These are phyloP conservation scores for Macrobrachium rosenbergii DNA, from an alignment of 1,140 invertebrate genomes.

Conservation along the genomic window DNA sequence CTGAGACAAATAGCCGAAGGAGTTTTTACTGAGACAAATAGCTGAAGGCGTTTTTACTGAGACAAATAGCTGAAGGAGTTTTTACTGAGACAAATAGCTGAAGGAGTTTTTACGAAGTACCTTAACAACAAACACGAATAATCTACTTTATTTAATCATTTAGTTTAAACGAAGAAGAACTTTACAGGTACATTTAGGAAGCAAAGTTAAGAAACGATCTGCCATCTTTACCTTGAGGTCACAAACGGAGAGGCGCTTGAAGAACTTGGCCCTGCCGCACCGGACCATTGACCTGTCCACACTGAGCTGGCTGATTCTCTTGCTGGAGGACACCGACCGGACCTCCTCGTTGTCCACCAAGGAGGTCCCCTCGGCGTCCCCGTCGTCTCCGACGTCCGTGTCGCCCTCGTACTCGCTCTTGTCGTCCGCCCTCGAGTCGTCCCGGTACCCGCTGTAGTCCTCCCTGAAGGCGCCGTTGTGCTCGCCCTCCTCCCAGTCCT, in stretches of 20 bases:
- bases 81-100: no score
- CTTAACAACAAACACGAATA: no score
- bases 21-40: no score
- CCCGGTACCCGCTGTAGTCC: constrained; percentile 27
- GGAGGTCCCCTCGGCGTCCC: constrained; percentile 36
- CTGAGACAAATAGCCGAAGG: no score
- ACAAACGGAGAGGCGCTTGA: constrained; percentile 60
- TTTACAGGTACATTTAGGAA: not conserved
- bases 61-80: no score
- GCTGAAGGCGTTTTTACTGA: no score
- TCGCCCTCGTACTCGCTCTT: constrained; percentile 45
- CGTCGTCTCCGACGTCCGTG: constrained; percentile 44
- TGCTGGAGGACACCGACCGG: constrained; percentile 45
- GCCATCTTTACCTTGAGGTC: constrained; percentile 58
- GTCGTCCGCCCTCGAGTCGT: constrained; percentile 27
- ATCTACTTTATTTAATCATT: no score
- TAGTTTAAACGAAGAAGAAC: not conserved
- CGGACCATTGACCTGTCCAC: constrained; percentile 59
- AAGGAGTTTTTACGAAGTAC: no score
- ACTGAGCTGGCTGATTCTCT: constrained; percentile 53
- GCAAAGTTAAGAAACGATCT: not conserved
- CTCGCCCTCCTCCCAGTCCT: constrained; percentile 55
- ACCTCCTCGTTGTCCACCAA: constrained; percentile 60
- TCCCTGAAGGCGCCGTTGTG: constrained; percentile 51
- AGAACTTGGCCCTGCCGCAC: constrained; percentile 61